Evolutionary conservation across 1,140 invertebrate genomes (phyloP), one percentile per base, ranked within the genome.

Genomic region (Brachionus calyciflorus): DNA sequence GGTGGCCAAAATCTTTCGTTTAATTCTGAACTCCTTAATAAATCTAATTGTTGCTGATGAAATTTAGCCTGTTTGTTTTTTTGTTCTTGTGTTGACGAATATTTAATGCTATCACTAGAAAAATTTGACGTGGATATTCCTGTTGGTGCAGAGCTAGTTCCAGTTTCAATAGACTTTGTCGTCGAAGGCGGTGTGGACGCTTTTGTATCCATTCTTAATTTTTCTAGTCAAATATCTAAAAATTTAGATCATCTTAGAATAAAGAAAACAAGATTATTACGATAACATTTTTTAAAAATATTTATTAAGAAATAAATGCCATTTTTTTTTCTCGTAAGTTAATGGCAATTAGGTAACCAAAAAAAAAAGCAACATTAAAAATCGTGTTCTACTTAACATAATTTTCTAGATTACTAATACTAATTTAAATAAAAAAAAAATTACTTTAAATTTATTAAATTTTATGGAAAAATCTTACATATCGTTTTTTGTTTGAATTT

Each of bases 1-100:
- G 26, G 37, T 60, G 55, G 19, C 30, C 55, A 33, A 33, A 60
- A 46, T 12, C 41, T 44, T 14, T 65, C 60, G 30, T 40, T 65
- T n/a, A 65, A 24, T 46, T 65, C 60, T 19, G 37, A 65, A 44
- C 44, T 65, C 44, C 44, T 65, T 6, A 65, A 28, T 28, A 65
- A 65, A 65, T 65, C 44, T 44, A 65, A n/a, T 26, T 65, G 60
- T 12, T 65, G 60, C 9, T 65, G 60, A 9, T 65, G 60, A 6
- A 65, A 19, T 24, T 24, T 17, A 12, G 40, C 40, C 24, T 65
- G 60, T 24, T 65, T 37, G 1, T 65, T 37, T 19, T 65, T 65
- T 5, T 65, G 60, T 9, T 65, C 37, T 7, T 14, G 19, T 26
- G 37, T 65, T 24, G 60, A 44, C n/a, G 60, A 24, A 65, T 65